Evolutionary conservation across 2,113 vertebrate species (phyloP), one percentile per base, ranked within the genome.

Genomic region (Microcebus lehilahytsara): DNA sequence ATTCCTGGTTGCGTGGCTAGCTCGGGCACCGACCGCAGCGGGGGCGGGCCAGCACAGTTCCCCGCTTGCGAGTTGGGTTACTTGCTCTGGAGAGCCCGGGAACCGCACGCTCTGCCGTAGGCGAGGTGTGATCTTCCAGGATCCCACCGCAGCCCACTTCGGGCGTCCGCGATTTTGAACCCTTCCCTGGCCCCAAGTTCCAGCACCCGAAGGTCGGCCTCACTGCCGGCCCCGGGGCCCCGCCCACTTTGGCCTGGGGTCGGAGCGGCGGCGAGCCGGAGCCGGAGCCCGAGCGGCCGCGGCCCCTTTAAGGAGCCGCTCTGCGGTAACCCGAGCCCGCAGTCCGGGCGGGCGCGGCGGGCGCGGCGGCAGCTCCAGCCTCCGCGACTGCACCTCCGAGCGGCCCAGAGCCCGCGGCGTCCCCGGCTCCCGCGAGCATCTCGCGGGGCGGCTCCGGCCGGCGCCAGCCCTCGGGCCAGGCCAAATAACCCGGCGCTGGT

Each of bases 261-360:
- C 69, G 62, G 60, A 85, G 93, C 67, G 11, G 58, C 53, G 0
- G 4, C 13, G 27, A 74, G 66, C 69, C 14, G 30, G 11, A 37
- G 92, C 96, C 80, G n/a, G 89, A 87, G 96, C 75, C 11, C 13
- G 83, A 77, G 86, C 56, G 16, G 95, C 87, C 49, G 96, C 97
- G 98, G 98, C 89, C 92, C 98, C 98, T 98, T 98, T 98, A 98
- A 98, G 98, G 77, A 97, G 97, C 89, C 77, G 87, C 96, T 89
- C 97, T 86, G 98, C 97, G 92, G 98, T 96, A 98, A 98, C 97
- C 93, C 88, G 98, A 98, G 34, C 98, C 98, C 93, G 96, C 97
- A 97, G 97, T 94, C 97, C 89, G 81, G 97, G 95, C 96, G 79
- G 96, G 74, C 91, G 96, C 86, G 79, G 95, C 94, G 88, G 96